These are phyloP conservation scores for Murina feae DNA, from an alignment of 2,113 vertebrate genomes.

Conservation along the genomic window DNA sequence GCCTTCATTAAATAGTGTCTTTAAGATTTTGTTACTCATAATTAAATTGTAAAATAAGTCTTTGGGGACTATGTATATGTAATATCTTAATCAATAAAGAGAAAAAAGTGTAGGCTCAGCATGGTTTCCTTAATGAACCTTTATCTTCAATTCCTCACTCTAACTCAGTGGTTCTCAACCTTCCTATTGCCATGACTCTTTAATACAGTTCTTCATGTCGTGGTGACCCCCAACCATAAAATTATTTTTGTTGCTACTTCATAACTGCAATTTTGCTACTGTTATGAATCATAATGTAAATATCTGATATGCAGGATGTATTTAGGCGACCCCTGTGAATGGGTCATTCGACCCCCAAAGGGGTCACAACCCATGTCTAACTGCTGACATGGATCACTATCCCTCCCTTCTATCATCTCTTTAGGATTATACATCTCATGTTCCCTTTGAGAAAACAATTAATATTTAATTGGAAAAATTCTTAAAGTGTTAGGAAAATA, in stretches of 20 bases:
- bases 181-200: too few species aligned
- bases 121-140: constrained; percentile 55
- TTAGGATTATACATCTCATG: constrained; percentile 76
- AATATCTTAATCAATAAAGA: too few species aligned
- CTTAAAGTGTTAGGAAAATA: constrained; percentile 79
- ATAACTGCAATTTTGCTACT: too few species aligned
- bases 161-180: too few species aligned
- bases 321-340: too few species aligned
- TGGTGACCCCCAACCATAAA: too few species aligned
- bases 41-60: not conserved
- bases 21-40: not conserved
- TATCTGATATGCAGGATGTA: too few species aligned
- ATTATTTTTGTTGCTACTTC: too few species aligned
- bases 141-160: constrained; percentile 1
- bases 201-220: too few species aligned
- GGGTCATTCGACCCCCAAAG: too few species aligned
- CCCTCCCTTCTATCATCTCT: constrained; percentile 57
- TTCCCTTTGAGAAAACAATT: constrained; percentile 77
- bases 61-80: not conserved
- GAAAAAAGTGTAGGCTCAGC: constrained; percentile 21
- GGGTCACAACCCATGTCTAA: too few species aligned
- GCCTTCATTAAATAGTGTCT: not conserved
- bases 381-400: constrained; percentile 46
- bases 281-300: too few species aligned
- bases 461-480: constrained; percentile 83